Base-by-base conservation (phyloP, 2,113 vertebrate genomes). In the Anoura caudifer region DNA sequence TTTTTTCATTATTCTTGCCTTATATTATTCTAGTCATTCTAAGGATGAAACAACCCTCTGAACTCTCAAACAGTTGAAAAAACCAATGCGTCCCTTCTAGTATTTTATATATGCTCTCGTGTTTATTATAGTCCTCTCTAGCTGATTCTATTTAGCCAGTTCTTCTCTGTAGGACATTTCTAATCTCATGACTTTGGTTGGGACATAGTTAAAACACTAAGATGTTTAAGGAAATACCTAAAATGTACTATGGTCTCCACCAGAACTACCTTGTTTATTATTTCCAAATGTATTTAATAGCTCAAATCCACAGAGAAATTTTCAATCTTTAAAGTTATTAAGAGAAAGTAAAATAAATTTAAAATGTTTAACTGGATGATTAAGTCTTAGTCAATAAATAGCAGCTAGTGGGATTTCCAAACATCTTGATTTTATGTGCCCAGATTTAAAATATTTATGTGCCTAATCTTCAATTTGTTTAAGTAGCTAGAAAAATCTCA, bases 221-320 rank as follows among this genome's bases (percentile, higher is more conserved):
- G 96, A 97, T 95, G 97, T 98, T 98, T 98, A 97, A 97, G 95
- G 87, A 97, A 97, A 97, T 96, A 97, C 98, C 97, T 98, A 95
- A 98, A 97, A 98, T 97, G 95, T 95, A 95, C 96, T 98, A 97
- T 96, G 97, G 97, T 98, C 98, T 98, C 97, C 93, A 96, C 96
- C 75, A 97, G 90, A 97, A 98, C 98, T 98, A 98, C 96, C 96
- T 96, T 90, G n/a, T 99, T 99, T 99, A 99, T 99, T 95, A 85
- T 98, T 98, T 98, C 98, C 99, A 99, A 98, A 98, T 99, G 99
- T 98, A 98, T 98, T 98, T 98, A 45, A 75, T 75, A 98, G 95
- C 97, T 98, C 97, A 98, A 98, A 98, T 98, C 98, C 98, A 98
- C 91, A 84, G 97, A 98, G 96, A 97, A 98, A 98, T 92, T 97